Percentiles rank a stretch among this genome's conserved stretches.
Conservation (phyloP, 2,113 vertebrate genomes). For the Archilochus colubris region DNA sequence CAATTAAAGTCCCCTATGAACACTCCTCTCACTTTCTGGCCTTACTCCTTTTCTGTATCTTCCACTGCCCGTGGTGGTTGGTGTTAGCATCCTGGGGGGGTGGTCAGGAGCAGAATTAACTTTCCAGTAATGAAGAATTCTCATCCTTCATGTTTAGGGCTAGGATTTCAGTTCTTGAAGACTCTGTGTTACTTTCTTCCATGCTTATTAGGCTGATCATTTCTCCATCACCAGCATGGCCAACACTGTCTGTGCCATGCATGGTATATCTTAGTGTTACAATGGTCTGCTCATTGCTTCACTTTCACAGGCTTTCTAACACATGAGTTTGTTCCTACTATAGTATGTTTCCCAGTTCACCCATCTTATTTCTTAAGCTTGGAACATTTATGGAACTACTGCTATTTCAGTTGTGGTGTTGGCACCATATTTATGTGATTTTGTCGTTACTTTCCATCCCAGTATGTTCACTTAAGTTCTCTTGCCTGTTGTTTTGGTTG, state of each 20-base stretch:
- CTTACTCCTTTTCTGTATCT: neutral
- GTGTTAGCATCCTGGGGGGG: neutral
- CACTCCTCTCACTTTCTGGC: neutral
- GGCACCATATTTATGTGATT: neutral
- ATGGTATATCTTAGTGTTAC: neutral
- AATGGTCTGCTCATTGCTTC: fast-evolving
- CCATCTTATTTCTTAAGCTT: neutral
- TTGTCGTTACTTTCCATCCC: neutral
- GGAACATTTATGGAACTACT: neutral
- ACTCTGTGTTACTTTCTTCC: neutral
- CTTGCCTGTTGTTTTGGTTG: neutral
- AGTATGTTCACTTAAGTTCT: neutral
- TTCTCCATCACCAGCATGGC: neutral
- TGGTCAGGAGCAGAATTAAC: neutral
- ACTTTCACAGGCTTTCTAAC: neutral
- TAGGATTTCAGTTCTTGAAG: neutral
- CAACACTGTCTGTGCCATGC: neutral
- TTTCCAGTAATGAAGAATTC: neutral
- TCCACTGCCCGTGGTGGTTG: neutral
- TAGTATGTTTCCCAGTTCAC: neutral
- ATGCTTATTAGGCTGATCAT: neutral
- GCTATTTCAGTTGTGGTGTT: neutral
- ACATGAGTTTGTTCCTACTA: neutral
- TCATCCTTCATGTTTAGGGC: neutral
- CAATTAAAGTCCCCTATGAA: neutral